phyloP scores from a whole-genome alignment of 2,797 vertebrate genomes.

The Pangasius krempfi region DNA sequence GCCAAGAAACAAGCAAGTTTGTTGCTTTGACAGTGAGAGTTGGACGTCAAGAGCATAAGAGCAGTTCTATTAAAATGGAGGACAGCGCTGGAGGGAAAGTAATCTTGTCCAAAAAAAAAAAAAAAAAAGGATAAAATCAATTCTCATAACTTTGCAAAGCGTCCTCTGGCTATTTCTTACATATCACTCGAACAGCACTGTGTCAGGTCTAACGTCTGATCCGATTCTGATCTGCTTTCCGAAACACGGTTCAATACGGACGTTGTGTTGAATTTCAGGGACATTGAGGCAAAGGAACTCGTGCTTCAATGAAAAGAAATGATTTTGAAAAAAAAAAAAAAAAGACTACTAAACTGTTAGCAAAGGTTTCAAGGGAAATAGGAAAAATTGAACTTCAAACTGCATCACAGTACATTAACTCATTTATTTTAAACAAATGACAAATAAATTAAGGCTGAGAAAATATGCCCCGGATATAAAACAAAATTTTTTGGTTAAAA shows the following conservation, averaged over 20 bases:
- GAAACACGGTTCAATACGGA: not conserved
- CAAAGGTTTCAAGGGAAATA: not conserved
- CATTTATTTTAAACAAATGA: not conserved
- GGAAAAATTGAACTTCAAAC: not conserved
- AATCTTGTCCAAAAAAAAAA: not conserved
- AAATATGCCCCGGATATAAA: not conserved
- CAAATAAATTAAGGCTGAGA: not conserved
- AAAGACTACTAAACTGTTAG: not conserved
- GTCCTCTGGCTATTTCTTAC: slow-evolving; percentile 9
- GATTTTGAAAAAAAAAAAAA: too few species aligned
- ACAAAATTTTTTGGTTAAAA: too few species aligned
- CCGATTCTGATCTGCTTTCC: not conserved
- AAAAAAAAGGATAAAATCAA: not conserved
- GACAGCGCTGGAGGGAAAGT: not conserved
- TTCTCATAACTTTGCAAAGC: slow-evolving; percentile 4
- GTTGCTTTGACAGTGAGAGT: not conserved
- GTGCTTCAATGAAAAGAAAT: not conserved
- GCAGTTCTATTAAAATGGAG: not conserved
- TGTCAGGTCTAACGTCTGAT: not conserved
- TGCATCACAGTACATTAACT: not conserved
- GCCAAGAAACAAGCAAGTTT: not conserved
- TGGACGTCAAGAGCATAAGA: not conserved
- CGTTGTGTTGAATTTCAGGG: not conserved
- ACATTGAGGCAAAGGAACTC: too few species aligned
- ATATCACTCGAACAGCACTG: not conserved